Evolutionary conservation across 2,888 invertebrate genomes (phyloP).

Genomic region (Acronicta aceris): DNA sequence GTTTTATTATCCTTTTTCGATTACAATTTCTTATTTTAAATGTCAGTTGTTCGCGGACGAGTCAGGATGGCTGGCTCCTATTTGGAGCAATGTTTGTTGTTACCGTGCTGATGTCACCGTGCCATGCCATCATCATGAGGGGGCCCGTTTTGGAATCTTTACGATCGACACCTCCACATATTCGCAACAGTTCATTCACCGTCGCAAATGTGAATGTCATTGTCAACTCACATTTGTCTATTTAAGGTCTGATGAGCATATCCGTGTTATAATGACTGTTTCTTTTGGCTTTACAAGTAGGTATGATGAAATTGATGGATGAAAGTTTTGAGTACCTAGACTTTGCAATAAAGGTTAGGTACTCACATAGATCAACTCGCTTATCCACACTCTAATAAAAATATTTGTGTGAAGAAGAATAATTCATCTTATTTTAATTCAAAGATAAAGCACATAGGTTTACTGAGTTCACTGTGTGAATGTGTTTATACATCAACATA

Average conservation of each 20-base stretch:
- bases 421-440: too few species aligned
- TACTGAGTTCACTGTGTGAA: too few species aligned
- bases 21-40: conserved; percentile 77
- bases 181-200: conserved; percentile 84
- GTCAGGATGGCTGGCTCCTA: conserved; percentile 64
- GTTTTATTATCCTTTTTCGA: conserved; percentile 79
- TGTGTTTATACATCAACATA: too few species aligned
- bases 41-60: conserved; percentile 66
- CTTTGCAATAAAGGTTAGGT: conserved; percentile 9
- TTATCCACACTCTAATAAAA: too few species aligned
- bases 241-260: conserved; percentile 62
- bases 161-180: conserved; percentile 86
- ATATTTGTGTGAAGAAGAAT: too few species aligned
- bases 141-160: conserved; percentile 84
- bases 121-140: conserved; percentile 75
- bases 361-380: neutral
- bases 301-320: too few species aligned
- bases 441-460: too few species aligned
- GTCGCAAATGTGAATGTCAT: conserved; percentile 75
- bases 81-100: conserved; percentile 72
- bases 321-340: conserved; percentile 22
- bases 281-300: conserved; percentile 36
- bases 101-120: conserved; percentile 81
- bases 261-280: conserved; percentile 57
- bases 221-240: conserved; percentile 76